Conservation (phyloP, 2,888 invertebrate species). For the Diplolepis rosae region DNA sequence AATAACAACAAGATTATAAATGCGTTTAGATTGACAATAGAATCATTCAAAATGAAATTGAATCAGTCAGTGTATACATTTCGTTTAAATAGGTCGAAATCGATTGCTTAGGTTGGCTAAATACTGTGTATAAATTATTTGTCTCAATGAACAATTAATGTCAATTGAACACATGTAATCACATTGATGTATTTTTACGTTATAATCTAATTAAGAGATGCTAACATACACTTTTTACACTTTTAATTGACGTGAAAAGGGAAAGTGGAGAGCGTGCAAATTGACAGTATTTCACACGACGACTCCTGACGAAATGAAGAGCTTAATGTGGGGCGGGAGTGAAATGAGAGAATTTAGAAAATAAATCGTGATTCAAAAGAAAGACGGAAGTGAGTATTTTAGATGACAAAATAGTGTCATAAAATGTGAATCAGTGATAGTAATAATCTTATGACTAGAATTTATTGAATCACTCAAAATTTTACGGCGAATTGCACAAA, state of each 20-base stretch:
- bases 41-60: no score
- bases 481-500: constrained; percentile 11
- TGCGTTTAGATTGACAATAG: no score
- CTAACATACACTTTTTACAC: no score
- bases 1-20: no score
- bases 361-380: not conserved
- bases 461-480: constrained; percentile 34
- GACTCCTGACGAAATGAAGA: not conserved
- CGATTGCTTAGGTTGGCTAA: no score
- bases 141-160: no score
- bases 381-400: not conserved
- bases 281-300: not conserved
- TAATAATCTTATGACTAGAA: constrained; percentile 31
- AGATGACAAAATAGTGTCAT: not conserved
- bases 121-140: no score
- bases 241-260: not conserved
- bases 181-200: no score
- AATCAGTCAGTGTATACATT: no score
- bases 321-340: not conserved
- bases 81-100: no score
- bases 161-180: no score
- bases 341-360: not conserved
- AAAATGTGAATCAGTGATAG: not conserved
- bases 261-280: not conserved
- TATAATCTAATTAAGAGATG: no score